These are phyloP conservation scores for Platygyra sinensis DNA, from an alignment of 64 coral and sea anemone species.

Conservation along the genomic window DNA sequence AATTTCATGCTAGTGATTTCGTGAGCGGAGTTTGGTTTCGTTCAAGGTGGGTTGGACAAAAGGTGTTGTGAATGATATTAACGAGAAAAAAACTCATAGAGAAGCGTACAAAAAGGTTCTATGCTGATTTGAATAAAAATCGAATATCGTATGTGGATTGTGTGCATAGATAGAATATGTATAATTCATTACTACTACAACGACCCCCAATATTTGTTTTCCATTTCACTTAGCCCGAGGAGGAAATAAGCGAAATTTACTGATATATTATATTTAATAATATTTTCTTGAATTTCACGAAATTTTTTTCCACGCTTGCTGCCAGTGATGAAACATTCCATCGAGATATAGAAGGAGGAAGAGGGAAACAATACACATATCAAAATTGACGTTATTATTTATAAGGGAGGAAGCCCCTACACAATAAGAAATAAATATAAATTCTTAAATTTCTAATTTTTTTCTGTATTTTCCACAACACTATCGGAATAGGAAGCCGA, in stretches of 20 bases:
- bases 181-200: conserved; percentile 67
- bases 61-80: background rate
- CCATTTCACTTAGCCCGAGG: conserved; percentile 36
- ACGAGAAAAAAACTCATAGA: conserved; percentile 13
- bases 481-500: background rate
- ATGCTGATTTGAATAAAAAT: conserved; percentile 64
- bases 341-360: conserved; percentile 12
- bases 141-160: conserved; percentile 54
- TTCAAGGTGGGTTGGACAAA: background rate
- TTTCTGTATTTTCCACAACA: conserved; percentile 20
- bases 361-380: background rate
- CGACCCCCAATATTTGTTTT: conserved; percentile 58
- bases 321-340: conserved; percentile 2
- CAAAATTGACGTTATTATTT: conserved; percentile 1
- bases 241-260: conserved; percentile 35
- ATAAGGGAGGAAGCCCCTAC: conserved; percentile 12
- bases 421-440: background rate
- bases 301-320: background rate
- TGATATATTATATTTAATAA: conserved; percentile 36
- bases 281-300: conserved; percentile 15
- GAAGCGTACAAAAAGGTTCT: conserved; percentile 10
- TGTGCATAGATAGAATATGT: conserved; percentile 53
- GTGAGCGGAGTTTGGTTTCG: background rate
- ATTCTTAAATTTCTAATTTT: conserved; percentile 11
- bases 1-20: background rate